A percentile compares a stretch with the other conserved stretches of the same genome.
Conservation (phyloP, 2,113 vertebrate genomes). For the Nyctibius bracteatus region DNA sequence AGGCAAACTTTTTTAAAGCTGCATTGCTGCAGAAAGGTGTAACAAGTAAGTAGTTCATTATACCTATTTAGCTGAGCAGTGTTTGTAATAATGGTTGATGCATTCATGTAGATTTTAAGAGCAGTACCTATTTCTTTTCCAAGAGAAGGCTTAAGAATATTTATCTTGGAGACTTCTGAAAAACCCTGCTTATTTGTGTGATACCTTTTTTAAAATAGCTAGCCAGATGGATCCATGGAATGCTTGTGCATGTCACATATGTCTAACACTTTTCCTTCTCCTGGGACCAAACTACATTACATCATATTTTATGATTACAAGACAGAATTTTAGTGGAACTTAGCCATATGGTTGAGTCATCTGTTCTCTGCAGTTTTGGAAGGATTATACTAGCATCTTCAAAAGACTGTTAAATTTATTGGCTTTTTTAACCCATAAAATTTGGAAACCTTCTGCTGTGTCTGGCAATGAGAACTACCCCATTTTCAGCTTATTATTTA, state of each 20-base stretch:
- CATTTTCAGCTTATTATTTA: not conserved
- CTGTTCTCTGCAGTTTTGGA: slow-evolving; percentile 59
- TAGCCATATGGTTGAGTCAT: slow-evolving; percentile 71
- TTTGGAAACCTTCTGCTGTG: slow-evolving; percentile 6
- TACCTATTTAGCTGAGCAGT: not conserved
- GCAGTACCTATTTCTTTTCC: not conserved
- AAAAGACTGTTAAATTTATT: slow-evolving; percentile 49
- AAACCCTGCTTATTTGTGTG: not conserved
- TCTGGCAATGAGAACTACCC: not conserved
- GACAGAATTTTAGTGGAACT: slow-evolving; percentile 68
- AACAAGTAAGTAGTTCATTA: not conserved
- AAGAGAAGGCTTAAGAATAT: not conserved
- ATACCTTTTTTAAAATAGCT: slow-evolving; percentile 35
- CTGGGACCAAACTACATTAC: slow-evolving; percentile 59
- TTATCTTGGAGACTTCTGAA: slow-evolving; percentile 9
- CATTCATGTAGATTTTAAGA: not conserved
- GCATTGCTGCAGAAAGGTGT: not conserved
- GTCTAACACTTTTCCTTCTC: slow-evolving; percentile 53
- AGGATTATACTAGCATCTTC: slow-evolving; percentile 55
- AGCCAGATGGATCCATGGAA: slow-evolving; percentile 43
- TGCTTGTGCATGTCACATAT: slow-evolving; percentile 30
- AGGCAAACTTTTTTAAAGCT: not conserved
- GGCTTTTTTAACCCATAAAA: slow-evolving; percentile 48
- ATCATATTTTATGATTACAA: slow-evolving; percentile 69
- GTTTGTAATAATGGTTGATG: not conserved